A percentile compares a stretch with the other conserved stretches of the same genome.
Evolutionary conservation across 2,888 invertebrate genomes (phyloP).

Genomic region (Oligia fasciuncula): DNA sequence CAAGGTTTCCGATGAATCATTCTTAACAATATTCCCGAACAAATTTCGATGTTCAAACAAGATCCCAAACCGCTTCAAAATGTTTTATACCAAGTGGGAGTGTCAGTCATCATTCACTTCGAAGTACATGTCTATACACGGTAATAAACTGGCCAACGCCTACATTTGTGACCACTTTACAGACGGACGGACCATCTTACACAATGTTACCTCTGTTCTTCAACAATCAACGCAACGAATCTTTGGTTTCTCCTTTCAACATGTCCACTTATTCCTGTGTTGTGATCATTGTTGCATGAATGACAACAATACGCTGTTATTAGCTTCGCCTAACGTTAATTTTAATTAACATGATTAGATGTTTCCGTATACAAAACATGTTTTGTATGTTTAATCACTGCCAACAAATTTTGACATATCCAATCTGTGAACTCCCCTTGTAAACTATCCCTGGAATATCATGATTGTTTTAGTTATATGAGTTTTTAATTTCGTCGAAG

Average conservation of each 20-base stretch:
- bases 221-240: constrained; percentile 63
- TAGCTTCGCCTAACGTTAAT: constrained; percentile 72
- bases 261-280: constrained; percentile 61
- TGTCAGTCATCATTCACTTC: constrained; percentile 76
- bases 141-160: constrained; percentile 72
- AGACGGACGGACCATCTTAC: constrained; percentile 59
- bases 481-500: constrained; percentile 21
- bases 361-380: constrained; percentile 78
- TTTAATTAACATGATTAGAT: constrained; percentile 82
- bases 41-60: constrained; percentile 53
- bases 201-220: constrained; percentile 66
- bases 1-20: constrained; percentile 45
- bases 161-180: constrained; percentile 69
- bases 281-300: constrained; percentile 77
- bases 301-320: constrained; percentile 79
- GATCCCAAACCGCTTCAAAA: constrained; percentile 67
- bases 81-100: constrained; percentile 72
- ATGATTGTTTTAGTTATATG: constrained; percentile 30
- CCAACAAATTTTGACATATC: constrained; percentile 57
- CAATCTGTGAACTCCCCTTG: constrained; percentile 22
- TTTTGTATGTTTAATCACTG: constrained; percentile 68
- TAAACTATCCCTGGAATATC: constrained; percentile 12
- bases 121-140: constrained; percentile 69
- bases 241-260: constrained; percentile 60
- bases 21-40: constrained; percentile 51